Percentiles rank a stretch among this genome's conserved stretches.
Evolutionary conservation across 2,797 vertebrate species (phyloP).

Genomic region (Babyrousa celebensis): DNA sequence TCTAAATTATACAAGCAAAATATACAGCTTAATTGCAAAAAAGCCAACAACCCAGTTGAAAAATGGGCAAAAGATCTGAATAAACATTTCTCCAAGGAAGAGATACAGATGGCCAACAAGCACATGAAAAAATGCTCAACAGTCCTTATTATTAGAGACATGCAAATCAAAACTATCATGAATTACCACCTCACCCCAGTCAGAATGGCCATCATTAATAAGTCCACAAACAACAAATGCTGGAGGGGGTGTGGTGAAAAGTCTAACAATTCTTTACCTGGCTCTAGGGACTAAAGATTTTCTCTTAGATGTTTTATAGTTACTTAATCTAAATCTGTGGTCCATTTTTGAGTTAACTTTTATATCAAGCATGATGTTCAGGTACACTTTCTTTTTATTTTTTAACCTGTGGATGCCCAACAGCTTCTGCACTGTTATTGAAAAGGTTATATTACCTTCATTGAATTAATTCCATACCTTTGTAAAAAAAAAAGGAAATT

Average conservation of each 20-base stretch:
- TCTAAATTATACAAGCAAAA: too few species aligned
- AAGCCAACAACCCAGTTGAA: too few species aligned
- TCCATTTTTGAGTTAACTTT: slow-evolving; percentile 53
- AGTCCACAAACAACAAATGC: too few species aligned
- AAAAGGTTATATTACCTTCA: slow-evolving; percentile 11
- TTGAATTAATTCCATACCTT: slow-evolving; percentile 4
- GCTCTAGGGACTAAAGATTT: not conserved
- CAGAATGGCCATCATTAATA: too few species aligned
- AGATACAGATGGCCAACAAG: too few species aligned
- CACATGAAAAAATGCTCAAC: too few species aligned
- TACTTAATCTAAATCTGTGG: slow-evolving; percentile 33
- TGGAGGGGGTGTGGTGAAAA: not conserved
- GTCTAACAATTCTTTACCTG: not conserved
- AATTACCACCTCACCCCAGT: too few species aligned
- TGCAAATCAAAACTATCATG: too few species aligned
- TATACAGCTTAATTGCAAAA: too few species aligned
- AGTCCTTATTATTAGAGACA: too few species aligned
- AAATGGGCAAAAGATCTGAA: too few species aligned
- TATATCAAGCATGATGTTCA: not conserved
- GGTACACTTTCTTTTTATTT: not conserved
- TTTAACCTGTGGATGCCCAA: not conserved
- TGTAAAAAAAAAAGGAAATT: not conserved
- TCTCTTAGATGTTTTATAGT: not conserved
- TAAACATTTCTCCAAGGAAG: too few species aligned
- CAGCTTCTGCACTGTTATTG: not conserved